Evolutionary conservation across 2,113 vertebrate species (phyloP).

Genomic region (Lophochroa leadbeateri): DNA sequence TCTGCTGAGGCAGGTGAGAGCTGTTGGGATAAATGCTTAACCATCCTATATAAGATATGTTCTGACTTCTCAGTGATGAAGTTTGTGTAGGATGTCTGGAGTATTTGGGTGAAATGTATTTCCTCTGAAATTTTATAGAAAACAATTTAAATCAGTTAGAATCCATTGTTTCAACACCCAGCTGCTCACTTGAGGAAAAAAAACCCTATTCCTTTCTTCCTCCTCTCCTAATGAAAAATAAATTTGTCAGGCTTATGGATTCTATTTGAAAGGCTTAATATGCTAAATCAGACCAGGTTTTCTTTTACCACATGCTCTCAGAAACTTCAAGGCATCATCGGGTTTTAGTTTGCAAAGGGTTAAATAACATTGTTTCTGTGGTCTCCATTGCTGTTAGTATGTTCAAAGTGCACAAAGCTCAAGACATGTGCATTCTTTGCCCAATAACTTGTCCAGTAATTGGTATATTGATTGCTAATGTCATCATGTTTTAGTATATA

Average conservation of each 20-base stretch:
- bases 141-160: neutral
- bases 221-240: neutral
- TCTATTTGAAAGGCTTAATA: neutral
- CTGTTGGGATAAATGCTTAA: neutral
- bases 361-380: constrained; percentile 33
- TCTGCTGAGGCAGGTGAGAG: neutral
- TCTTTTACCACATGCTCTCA: neutral
- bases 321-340: neutral
- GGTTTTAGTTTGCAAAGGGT: constrained; percentile 21
- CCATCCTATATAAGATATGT: neutral
- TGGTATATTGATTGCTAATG: constrained; percentile 93
- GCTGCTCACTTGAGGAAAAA: neutral
- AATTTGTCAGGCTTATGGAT: neutral
- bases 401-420: constrained; percentile 63
- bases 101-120: neutral
- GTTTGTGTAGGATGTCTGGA: neutral
- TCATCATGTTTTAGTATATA: constrained; percentile 92
- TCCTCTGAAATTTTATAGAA: neutral
- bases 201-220: neutral
- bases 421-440: constrained; percentile 77
- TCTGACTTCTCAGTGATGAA: neutral
- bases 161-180: neutral
- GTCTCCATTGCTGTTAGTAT: neutral
- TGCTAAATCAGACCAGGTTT: neutral
- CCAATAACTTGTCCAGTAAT: constrained; percentile 94